Percentiles rank a stretch among this genome's conserved stretches.
phyloP scores from a whole-genome alignment of 2,797 vertebrate species.

The Botia almorhae region DNA sequence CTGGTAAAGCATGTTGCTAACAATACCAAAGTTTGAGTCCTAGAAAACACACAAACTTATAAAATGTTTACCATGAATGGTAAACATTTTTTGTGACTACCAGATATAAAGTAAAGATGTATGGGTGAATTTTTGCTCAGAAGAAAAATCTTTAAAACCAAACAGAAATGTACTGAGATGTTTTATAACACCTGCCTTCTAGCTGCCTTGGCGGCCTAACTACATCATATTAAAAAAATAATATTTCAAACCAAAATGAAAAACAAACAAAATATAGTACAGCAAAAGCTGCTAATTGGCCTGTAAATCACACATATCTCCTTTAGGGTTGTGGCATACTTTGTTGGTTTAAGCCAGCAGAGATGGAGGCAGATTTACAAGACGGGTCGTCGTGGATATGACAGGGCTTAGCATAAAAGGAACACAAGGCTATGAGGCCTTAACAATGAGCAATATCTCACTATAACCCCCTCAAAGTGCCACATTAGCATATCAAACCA shows the following conservation, averaged over 20 bases:
- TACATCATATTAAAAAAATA: conserved; percentile 41
- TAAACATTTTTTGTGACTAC: too few relatives aligned
- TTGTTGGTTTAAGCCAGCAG: conserved; percentile 80
- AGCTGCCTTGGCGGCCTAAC: too few relatives aligned
- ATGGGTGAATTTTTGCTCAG: too few relatives aligned
- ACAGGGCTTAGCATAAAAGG: conserved; percentile 82
- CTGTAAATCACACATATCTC: conserved; percentile 68
- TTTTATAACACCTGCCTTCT: too few relatives aligned
- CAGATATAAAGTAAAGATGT: too few relatives aligned
- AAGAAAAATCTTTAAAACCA: too few relatives aligned
- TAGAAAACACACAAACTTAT: too few relatives aligned
- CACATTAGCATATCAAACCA: conserved; percentile 82
- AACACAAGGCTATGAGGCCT: conserved; percentile 81
- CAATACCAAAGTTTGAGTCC: neutral
- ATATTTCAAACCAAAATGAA: too few relatives aligned
- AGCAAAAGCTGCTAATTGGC: conserved; percentile 69
- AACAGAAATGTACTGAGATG: too few relatives aligned
- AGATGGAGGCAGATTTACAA: conserved; percentile 80
- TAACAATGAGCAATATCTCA: conserved; percentile 83
- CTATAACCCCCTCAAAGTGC: conserved; percentile 75
- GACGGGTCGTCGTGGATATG: conserved; percentile 78
- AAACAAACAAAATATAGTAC: conserved; percentile 60
- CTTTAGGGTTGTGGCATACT: conserved; percentile 73
- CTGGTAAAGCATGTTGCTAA: neutral
- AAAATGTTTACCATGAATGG: too few relatives aligned